These are phyloP conservation scores for Serrognathus titanus DNA, from an alignment of 2,888 invertebrate genomes.

Conservation along the genomic window DNA sequence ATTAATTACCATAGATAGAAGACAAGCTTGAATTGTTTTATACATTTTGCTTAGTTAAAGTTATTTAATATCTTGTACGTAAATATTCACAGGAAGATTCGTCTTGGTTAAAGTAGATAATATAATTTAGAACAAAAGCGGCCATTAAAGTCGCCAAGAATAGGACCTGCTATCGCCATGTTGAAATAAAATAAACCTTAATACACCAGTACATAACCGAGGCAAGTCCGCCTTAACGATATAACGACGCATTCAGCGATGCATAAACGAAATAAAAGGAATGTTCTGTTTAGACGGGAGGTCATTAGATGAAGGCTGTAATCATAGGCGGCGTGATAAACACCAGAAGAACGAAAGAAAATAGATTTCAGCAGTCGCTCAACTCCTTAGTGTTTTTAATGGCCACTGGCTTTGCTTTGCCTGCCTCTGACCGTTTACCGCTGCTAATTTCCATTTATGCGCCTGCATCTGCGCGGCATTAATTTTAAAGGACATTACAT, in stretches of 20 bases:
- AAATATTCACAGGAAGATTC: not conserved
- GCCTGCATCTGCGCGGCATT: not conserved
- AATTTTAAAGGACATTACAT: not conserved
- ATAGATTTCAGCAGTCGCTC: slow-evolving; percentile 5
- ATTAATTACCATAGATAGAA: too few species aligned
- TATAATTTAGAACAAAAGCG: slow-evolving; percentile 15
- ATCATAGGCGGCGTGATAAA: slow-evolving; percentile 25
- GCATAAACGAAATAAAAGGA: slow-evolving; percentile 18
- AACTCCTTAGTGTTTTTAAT: not conserved
- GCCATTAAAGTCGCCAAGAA: slow-evolving; percentile 16
- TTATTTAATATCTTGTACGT: too few species aligned
- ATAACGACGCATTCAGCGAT: slow-evolving; percentile 20
- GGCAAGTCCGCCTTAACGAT: slow-evolving; percentile 19
- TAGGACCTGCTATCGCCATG: slow-evolving; percentile 8
- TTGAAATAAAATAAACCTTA: slow-evolving; percentile 4
- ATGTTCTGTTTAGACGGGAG: slow-evolving; percentile 18
- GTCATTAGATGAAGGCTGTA: slow-evolving; percentile 25
- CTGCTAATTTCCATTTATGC: not conserved
- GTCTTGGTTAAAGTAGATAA: not conserved
- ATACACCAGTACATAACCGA: slow-evolving; percentile 13
- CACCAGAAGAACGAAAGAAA: slow-evolving; percentile 7
- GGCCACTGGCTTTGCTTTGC: not conserved
- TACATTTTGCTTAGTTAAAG: too few species aligned
- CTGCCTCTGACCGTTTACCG: not conserved
- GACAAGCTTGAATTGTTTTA: too few species aligned